Conservation (phyloP, 2,888 invertebrate genomes). For the Gymnosoma rotundatum region DNA sequence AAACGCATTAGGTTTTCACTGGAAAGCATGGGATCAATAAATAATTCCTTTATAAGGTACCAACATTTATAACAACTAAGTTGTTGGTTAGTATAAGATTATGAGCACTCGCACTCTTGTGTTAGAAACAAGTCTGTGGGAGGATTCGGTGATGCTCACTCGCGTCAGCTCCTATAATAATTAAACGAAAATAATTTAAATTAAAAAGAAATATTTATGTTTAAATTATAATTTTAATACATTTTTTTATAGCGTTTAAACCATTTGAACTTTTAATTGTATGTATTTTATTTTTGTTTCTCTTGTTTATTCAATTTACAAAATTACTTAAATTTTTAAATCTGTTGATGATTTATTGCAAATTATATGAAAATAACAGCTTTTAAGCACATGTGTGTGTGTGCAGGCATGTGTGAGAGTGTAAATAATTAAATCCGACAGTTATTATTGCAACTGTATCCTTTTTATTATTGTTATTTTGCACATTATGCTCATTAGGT, state of each 20-base stretch:
- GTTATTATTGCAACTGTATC: slow-evolving; percentile 72
- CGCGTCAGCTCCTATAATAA: too few relatives aligned
- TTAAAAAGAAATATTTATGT: too few relatives aligned
- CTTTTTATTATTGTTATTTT: slow-evolving; percentile 58
- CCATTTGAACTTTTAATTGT: slow-evolving; percentile 72
- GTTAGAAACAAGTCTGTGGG: too few relatives aligned
- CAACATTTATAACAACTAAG: too few relatives aligned
- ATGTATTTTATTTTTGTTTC: slow-evolving; percentile 69
- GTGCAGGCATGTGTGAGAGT: slow-evolving; percentile 68
- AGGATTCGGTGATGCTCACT: too few relatives aligned
- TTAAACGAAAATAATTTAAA: too few relatives aligned
- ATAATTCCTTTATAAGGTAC: too few relatives aligned
- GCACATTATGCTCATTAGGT: slow-evolving; percentile 69
- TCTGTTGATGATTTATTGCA: slow-evolving; percentile 73
- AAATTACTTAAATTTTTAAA: slow-evolving; percentile 66
- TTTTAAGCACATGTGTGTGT: not conserved
- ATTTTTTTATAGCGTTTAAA: not conserved
- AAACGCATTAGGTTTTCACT: too few relatives aligned
- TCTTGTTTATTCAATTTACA: slow-evolving; percentile 47
- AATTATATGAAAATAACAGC: slow-evolving; percentile 61
- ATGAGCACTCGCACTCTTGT: too few relatives aligned
- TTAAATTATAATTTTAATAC: too few relatives aligned
- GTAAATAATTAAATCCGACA: slow-evolving; percentile 77
- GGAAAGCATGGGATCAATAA: too few relatives aligned
- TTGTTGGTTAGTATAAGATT: too few relatives aligned